Conservation (phyloP, 2,888 invertebrate species). For the Tromatobia lineatoria region DNA sequence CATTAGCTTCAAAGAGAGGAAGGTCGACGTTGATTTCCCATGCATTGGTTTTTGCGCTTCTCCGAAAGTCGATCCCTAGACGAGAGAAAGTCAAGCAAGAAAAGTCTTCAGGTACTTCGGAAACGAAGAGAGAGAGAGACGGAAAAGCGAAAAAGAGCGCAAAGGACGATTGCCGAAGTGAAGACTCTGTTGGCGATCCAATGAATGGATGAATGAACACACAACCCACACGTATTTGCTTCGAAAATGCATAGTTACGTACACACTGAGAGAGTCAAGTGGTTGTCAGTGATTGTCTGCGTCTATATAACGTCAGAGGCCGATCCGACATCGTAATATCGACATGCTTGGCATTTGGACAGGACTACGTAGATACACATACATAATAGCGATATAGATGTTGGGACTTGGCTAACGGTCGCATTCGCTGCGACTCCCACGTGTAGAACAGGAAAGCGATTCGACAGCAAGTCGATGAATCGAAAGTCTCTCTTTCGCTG, state of each 20-base stretch:
- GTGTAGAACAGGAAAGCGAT: slow-evolving; percentile 52
- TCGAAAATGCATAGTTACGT: background rate
- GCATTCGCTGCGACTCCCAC: slow-evolving; percentile 23
- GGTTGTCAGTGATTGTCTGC: background rate
- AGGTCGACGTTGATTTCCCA: slow-evolving; percentile 43
- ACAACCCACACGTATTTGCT: slow-evolving; percentile 4
- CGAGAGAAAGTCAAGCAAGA: slow-evolving; percentile 52
- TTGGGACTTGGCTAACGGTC: slow-evolving; percentile 8
- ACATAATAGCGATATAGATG: background rate
- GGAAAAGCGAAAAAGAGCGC: background rate
- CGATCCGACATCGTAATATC: slow-evolving; percentile 58
- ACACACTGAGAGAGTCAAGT: background rate
- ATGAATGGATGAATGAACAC: slow-evolving; percentile 48
- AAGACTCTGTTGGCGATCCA: slow-evolving; percentile 36
- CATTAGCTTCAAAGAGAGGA: slow-evolving; percentile 1
- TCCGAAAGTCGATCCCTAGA: slow-evolving; percentile 48
- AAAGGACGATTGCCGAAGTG: slow-evolving; percentile 8
- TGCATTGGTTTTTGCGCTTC: slow-evolving; percentile 39
- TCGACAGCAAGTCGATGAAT: slow-evolving; percentile 65
- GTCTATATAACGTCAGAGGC: slow-evolving; percentile 8
- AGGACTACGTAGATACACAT: slow-evolving; percentile 18
- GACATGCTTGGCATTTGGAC: slow-evolving; percentile 53
- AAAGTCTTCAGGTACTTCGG: background rate
- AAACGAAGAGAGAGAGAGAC: background rate
- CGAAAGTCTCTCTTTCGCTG: slow-evolving; percentile 49